Percentiles rank a stretch among this genome's conserved stretches.
Conservation (phyloP, 2,113 vertebrate genomes). For the Cyphomyrus discorhynchus region DNA sequence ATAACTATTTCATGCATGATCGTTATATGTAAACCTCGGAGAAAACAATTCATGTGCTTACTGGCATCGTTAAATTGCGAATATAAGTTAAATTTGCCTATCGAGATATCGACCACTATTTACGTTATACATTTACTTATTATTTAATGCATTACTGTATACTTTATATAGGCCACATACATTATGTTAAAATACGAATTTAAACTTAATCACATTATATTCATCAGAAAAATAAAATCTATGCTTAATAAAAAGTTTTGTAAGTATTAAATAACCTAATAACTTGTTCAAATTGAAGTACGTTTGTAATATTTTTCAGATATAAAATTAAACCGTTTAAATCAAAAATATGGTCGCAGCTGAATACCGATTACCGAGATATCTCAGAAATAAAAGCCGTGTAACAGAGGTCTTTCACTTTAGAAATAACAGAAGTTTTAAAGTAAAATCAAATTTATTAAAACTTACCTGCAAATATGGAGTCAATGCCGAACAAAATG, state of each 20-base stretch:
- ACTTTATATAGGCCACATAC: neutral
- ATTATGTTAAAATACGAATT: neutral
- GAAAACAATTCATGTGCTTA: too few relatives aligned
- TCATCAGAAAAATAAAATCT: neutral
- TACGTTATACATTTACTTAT: neutral
- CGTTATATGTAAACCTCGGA: accelerated
- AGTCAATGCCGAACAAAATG: neutral
- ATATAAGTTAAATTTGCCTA: too few relatives aligned
- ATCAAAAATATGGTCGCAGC: too few relatives aligned
- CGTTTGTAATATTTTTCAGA: too few relatives aligned
- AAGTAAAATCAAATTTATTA: neutral
- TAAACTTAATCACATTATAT: neutral
- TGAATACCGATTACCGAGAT: neutral
- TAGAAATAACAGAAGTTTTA: neutral
- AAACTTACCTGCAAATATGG: neutral
- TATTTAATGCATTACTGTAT: neutral
- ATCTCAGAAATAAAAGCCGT: neutral
- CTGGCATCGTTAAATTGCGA: too few relatives aligned
- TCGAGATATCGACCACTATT: too few relatives aligned
- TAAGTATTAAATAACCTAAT: neutral
- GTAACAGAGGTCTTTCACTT: neutral
- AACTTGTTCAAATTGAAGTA: neutral
- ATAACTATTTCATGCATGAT: too few relatives aligned
- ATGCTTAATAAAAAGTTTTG: neutral
- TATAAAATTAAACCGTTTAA: too few relatives aligned